These are phyloP conservation scores for Apamea anceps DNA, from an alignment of 2,888 invertebrate species.

Conservation along the genomic window DNA sequence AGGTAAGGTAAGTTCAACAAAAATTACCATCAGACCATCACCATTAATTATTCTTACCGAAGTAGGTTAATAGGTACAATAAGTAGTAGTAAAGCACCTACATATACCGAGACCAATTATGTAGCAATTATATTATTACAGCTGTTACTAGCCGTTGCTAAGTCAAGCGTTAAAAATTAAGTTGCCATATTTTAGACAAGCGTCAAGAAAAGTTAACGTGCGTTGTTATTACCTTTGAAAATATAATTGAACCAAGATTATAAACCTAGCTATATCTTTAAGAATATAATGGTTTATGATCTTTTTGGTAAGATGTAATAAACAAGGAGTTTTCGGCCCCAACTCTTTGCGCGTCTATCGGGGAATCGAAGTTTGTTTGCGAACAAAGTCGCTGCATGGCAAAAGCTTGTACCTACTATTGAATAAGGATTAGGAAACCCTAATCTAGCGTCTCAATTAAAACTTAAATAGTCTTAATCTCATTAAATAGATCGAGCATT, in stretches of 20 bases:
- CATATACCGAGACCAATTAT: background rate
- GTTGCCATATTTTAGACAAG: slow-evolving; percentile 2
- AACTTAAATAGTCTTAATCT: slow-evolving; percentile 44
- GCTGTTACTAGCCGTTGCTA: slow-evolving; percentile 20
- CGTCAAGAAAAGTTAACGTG: slow-evolving; percentile 10
- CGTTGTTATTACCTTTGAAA: slow-evolving; percentile 8
- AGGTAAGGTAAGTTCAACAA: background rate
- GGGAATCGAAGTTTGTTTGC: slow-evolving; percentile 24
- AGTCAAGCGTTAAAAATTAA: background rate
- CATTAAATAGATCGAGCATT: slow-evolving; percentile 47
- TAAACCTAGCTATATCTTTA: background rate
- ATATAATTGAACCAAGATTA: background rate
- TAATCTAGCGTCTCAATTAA: slow-evolving; percentile 41
- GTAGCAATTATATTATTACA: slow-evolving; percentile 10
- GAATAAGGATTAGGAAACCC: slow-evolving; percentile 55
- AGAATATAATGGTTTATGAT: background rate
- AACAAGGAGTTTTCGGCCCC: background rate
- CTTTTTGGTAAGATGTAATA: background rate
- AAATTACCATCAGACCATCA: background rate
- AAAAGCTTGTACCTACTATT: slow-evolving; percentile 41
- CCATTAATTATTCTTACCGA: background rate
- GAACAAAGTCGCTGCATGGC: slow-evolving; percentile 16
- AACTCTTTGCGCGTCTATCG: slow-evolving; percentile 20
- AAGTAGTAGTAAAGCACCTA: background rate
- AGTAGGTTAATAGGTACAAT: background rate